phyloP scores from a whole-genome alignment of 2,113 vertebrate genomes.

The Hippocampus barbouri region DNA sequence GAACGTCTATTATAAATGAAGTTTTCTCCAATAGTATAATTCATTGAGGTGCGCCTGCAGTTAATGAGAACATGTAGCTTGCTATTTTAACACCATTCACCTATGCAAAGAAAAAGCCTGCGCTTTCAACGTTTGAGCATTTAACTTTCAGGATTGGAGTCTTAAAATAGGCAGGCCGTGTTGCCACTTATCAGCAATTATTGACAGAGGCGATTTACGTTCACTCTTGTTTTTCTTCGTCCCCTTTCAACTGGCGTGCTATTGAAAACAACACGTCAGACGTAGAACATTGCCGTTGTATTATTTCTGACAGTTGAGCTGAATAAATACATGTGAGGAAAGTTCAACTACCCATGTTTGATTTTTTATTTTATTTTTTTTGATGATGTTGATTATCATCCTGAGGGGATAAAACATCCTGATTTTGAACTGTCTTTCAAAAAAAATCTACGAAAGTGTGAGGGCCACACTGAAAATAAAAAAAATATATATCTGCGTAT shows the following conservation, averaged over 20 bases:
- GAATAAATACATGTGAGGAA: constrained; percentile 68
- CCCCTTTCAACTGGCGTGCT: constrained; percentile 76
- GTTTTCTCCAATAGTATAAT: not conserved
- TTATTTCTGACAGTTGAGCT: constrained; percentile 74
- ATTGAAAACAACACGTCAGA: constrained; percentile 66
- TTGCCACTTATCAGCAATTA: constrained; percentile 27
- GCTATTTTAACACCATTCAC: constrained; percentile 62
- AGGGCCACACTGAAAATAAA: not conserved
- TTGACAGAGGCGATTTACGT: constrained; percentile 17
- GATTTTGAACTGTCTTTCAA: not conserved
- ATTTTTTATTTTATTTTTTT: not conserved
- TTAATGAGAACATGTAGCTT: constrained; percentile 62
- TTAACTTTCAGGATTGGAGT: constrained; percentile 20
- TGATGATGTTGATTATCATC: not conserved
- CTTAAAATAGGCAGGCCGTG: constrained; percentile 32
- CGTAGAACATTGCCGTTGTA: constrained; percentile 68
- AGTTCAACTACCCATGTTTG: not conserved
- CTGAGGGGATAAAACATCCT: not conserved
- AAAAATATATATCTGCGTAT: not conserved
- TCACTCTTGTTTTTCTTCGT: constrained; percentile 36
- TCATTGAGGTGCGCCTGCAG: constrained; percentile 3
- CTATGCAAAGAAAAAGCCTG: constrained; percentile 72
- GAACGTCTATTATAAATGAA: too few relatives aligned
- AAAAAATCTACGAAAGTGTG: not conserved
- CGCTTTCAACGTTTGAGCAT: constrained; percentile 48